Evolutionary conservation across 2,888 invertebrate genomes (phyloP).

Genomic region (Sphinx pinastri): DNA sequence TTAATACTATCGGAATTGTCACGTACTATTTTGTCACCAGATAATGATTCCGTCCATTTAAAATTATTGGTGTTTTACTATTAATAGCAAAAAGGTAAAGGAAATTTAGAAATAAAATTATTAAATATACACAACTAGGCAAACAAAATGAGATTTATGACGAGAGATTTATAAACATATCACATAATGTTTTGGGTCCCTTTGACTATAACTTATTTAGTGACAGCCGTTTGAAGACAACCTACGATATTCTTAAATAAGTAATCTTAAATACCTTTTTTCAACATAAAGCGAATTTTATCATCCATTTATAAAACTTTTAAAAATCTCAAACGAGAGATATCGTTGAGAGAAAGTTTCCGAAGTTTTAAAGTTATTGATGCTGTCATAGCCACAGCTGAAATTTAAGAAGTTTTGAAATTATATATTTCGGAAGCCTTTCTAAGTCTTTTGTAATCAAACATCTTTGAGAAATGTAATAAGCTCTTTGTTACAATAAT

Average conservation of each 20-base stretch:
- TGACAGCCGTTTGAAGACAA: background rate
- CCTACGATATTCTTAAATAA: background rate
- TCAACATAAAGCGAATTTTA: slow-evolving; percentile 2
- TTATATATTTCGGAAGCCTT: slow-evolving; percentile 26
- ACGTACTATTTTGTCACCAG: background rate
- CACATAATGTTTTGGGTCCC: too few relatives aligned
- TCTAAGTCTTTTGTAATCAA: slow-evolving; percentile 30
- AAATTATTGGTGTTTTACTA: background rate
- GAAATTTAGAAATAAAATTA: too few relatives aligned
- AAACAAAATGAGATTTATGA: too few relatives aligned
- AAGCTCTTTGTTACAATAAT: background rate
- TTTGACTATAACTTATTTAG: background rate
- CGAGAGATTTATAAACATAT: too few relatives aligned
- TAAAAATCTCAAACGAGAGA: slow-evolving; percentile 24
- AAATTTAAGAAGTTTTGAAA: slow-evolving; percentile 34
- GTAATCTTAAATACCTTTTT: background rate
- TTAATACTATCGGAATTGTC: background rate
- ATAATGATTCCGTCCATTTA: background rate
- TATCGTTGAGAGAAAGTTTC: slow-evolving; percentile 37
- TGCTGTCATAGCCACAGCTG: slow-evolving; percentile 46
- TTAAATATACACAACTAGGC: too few relatives aligned
- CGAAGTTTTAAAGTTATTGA: slow-evolving; percentile 41
- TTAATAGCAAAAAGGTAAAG: background rate
- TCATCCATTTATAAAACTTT: slow-evolving; percentile 26
- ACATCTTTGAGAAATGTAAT: slow-evolving; percentile 1